Conservation (phyloP, 2,113 vertebrate genomes). For the Boulengeromyrus knoepffleri region DNA sequence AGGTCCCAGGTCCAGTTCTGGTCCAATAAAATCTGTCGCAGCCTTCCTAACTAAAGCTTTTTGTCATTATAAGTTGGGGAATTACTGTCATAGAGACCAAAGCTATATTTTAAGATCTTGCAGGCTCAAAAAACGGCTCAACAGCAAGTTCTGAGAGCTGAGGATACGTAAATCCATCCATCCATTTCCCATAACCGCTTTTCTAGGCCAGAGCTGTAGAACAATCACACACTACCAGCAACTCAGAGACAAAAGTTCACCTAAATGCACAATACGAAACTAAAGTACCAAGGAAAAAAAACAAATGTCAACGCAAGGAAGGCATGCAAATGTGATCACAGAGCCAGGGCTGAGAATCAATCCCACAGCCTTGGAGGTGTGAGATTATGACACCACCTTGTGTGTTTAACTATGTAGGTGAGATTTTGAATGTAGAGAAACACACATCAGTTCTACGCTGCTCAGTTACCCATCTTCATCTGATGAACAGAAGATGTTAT, state of each 20-base stretch:
- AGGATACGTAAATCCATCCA: not conserved
- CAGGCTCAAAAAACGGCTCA: not conserved
- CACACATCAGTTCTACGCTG: not conserved
- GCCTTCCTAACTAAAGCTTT: not conserved
- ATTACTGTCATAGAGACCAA: not conserved
- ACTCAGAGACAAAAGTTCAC: not conserved
- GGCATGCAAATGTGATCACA: not conserved
- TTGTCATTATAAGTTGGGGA: not conserved
- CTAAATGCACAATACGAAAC: not conserved
- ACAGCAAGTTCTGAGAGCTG: not conserved
- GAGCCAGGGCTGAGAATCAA: not conserved
- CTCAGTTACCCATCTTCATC: not conserved
- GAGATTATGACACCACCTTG: not conserved
- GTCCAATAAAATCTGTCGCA: not conserved
- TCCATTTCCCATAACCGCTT: not conserved
- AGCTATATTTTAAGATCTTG: not conserved
- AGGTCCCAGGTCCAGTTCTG: not conserved
- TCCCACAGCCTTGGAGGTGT: not conserved
- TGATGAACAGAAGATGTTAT: not conserved
- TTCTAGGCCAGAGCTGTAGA: not conserved
- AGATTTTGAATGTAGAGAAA: not conserved
- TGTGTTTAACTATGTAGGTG: not conserved
- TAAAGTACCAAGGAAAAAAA: not conserved
- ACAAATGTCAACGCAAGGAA: not conserved
- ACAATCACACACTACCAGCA: not conserved